Conservation (phyloP, 2,888 invertebrate genomes). For the Blastobasis adustella region DNA sequence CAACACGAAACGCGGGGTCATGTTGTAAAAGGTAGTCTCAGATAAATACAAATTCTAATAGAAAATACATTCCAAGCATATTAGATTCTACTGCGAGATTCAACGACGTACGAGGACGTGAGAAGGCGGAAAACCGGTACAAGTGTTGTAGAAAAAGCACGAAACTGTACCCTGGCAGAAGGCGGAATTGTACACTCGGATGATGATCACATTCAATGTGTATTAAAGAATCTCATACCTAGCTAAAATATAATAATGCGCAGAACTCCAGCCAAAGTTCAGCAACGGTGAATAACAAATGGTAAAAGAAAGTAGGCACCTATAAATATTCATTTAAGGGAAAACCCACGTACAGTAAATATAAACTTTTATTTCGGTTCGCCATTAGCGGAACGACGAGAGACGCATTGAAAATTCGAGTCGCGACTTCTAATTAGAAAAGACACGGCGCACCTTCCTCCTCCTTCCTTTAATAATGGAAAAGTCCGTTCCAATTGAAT, state of each 20-base stretch:
- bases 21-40: too few relatives aligned
- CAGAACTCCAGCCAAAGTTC: slow-evolving; percentile 43
- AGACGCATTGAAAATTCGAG: slow-evolving; percentile 67
- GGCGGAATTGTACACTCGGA: too few relatives aligned
- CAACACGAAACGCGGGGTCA: too few relatives aligned
- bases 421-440: slow-evolving; percentile 68
- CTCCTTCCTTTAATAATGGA: slow-evolving; percentile 59
- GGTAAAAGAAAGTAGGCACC: slow-evolving; percentile 34
- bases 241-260: slow-evolving; percentile 2
- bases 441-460: slow-evolving; percentile 53
- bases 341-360: slow-evolving; percentile 65
- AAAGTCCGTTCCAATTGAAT: slow-evolving; percentile 61
- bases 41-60: too few relatives aligned
- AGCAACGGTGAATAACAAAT: slow-evolving; percentile 55
- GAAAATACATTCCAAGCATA: too few relatives aligned
- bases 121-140: too few relatives aligned
- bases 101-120: too few relatives aligned
- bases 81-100: too few relatives aligned
- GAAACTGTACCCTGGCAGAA: too few relatives aligned
- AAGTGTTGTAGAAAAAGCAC: too few relatives aligned
- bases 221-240: too few relatives aligned
- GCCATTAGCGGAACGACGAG: slow-evolving; percentile 47
- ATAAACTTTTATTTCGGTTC: slow-evolving; percentile 69
- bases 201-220: too few relatives aligned
- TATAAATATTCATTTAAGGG: slow-evolving; percentile 67